A percentile compares a stretch with the other conserved stretches of the same genome.
phyloP scores from a whole-genome alignment of 2,797 vertebrate genomes.

The Sarcoramphus papa region DNA sequence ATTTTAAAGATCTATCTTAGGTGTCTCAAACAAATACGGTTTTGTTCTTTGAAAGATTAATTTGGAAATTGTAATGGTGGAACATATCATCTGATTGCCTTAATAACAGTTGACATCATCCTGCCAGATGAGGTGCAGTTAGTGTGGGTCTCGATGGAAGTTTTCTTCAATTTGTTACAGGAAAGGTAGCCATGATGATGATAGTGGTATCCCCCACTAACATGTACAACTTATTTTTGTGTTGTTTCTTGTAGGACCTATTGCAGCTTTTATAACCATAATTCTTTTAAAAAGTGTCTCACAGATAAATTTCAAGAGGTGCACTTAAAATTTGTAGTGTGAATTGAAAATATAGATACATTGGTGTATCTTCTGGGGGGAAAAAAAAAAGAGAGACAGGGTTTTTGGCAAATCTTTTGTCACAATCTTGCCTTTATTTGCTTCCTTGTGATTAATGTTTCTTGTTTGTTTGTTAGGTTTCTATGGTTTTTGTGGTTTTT shows the following conservation, averaged over 20 bases:
- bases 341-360: background rate
- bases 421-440: background rate
- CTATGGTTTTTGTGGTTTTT: background rate
- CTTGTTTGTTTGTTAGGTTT: background rate
- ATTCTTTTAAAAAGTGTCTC: background rate
- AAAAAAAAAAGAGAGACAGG: accelerated
- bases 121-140: background rate
- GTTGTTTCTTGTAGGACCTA: background rate
- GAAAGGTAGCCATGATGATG: background rate
- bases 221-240: background rate
- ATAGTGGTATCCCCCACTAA: background rate
- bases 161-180: background rate
- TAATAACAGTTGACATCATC: background rate
- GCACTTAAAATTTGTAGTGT: background rate
- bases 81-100: background rate
- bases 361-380: background rate
- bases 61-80: background rate
- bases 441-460: background rate
- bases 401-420: background rate
- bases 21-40: background rate
- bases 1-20: background rate
- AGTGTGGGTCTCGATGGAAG: accelerated
- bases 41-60: background rate
- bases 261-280: background rate
- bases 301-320: background rate